phyloP scores from a whole-genome alignment of 2,888 invertebrate genomes.

The Lepidonotus clava region DNA sequence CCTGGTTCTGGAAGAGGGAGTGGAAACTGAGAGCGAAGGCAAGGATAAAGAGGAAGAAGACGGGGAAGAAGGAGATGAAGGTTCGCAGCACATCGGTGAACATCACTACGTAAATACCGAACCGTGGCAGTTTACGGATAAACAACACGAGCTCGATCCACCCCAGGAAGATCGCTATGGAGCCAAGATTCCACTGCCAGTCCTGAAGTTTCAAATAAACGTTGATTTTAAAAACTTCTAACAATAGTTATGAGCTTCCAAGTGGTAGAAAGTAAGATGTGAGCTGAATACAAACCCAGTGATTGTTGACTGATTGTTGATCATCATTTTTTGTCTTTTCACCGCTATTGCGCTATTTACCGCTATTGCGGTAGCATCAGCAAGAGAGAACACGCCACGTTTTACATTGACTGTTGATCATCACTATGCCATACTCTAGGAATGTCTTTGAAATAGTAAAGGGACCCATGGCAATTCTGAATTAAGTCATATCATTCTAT shows the following conservation, averaged over 20 bases:
- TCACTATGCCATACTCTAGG: too few relatives aligned
- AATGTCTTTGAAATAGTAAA: too few relatives aligned
- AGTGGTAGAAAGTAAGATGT: neutral
- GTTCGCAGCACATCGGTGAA: slow-evolving; percentile 79
- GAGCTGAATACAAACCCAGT: too few relatives aligned
- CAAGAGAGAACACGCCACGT: too few relatives aligned
- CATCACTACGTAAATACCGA: slow-evolving; percentile 80
- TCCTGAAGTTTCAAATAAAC: slow-evolving; percentile 69
- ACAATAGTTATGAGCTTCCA: neutral
- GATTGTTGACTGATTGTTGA: too few relatives aligned
- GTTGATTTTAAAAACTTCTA: neutral
- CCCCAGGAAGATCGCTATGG: slow-evolving; percentile 81
- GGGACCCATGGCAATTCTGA: too few relatives aligned
- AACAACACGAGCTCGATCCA: slow-evolving; percentile 80
- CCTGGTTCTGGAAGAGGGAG: slow-evolving; percentile 76
- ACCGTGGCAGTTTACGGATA: slow-evolving; percentile 78
- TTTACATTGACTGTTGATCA: too few relatives aligned
- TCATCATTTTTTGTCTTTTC: too few relatives aligned
- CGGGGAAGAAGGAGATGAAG: slow-evolving; percentile 78
- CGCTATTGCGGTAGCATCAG: too few relatives aligned
- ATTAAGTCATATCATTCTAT: too few relatives aligned
- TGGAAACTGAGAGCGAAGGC: slow-evolving; percentile 79
- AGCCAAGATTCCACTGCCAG: slow-evolving; percentile 82
- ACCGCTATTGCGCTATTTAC: too few relatives aligned
- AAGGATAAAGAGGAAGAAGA: slow-evolving; percentile 79